Percentiles rank a stretch among this genome's conserved stretches.
Evolutionary conservation across 2,888 invertebrate species (phyloP).

Genomic region (Eueremaeus valkanovi): DNA sequence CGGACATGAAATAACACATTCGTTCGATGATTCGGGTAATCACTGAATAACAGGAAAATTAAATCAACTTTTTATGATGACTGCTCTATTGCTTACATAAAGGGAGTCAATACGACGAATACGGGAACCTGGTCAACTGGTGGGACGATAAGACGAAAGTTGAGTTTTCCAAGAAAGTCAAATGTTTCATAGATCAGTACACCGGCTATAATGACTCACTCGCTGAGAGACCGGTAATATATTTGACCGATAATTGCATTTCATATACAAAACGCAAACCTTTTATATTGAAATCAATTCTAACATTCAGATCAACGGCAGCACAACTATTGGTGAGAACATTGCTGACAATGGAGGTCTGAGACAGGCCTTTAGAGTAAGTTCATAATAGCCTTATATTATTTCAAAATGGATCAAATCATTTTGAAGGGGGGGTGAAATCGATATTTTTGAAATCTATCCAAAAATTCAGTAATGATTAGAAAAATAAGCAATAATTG

Average conservation of each 20-base stretch:
- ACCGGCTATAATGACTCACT: constrained; percentile 52
- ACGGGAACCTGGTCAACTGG: constrained; percentile 49
- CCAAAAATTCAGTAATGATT: too few species aligned
- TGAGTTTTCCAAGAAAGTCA: constrained; percentile 45
- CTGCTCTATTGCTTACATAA: too few species aligned
- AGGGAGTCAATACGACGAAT: constrained; percentile 57
- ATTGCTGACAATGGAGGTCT: constrained; percentile 88
- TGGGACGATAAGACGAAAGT: constrained; percentile 47
- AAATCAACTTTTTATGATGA: not conserved
- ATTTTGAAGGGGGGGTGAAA: too few species aligned
- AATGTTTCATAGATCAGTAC: constrained; percentile 49
- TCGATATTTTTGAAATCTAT: too few species aligned
- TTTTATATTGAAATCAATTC: constrained; percentile 19
- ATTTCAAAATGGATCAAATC: too few species aligned
- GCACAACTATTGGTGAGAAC: constrained; percentile 76
- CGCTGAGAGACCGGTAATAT: constrained; percentile 52
- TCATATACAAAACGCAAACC: too few species aligned
- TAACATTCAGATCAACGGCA: constrained; percentile 63
- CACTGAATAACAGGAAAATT: constrained; percentile 54
- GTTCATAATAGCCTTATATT: too few species aligned
- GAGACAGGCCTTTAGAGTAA: constrained; percentile 66
- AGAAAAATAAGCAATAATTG: not conserved
- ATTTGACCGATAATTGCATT: too few species aligned
- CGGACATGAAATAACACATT: constrained; percentile 86
- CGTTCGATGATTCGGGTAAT: constrained; percentile 71